These are phyloP conservation scores for Apis laboriosa DNA, from an alignment of 1,140 invertebrate genomes.

Conservation along the genomic window DNA sequence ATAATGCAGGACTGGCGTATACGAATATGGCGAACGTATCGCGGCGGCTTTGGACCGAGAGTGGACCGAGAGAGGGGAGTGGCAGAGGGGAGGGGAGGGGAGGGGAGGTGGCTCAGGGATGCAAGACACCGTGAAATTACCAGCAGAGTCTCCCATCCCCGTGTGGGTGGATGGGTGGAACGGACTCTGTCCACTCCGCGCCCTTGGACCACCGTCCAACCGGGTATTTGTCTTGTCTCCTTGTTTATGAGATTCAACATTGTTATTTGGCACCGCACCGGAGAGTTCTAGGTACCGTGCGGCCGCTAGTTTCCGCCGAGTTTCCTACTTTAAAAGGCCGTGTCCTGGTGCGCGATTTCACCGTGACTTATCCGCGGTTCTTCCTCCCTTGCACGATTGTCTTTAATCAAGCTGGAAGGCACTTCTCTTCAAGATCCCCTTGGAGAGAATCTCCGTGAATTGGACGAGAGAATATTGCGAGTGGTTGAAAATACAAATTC, in stretches of 20 bases:
- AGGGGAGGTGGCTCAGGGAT: conserved; percentile 77
- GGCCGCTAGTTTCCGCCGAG: conserved; percentile 76
- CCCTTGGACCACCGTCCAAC: conserved; percentile 72
- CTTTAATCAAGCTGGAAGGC: conserved; percentile 59
- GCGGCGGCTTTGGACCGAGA: conserved; percentile 39
- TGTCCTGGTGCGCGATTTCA: conserved; percentile 66
- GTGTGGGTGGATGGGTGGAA: conserved; percentile 73
- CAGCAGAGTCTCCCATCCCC: conserved; percentile 80
- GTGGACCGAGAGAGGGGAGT: conserved; percentile 13
- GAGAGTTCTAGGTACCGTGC: conserved; percentile 73
- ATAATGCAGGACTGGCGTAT: conserved; percentile 60
- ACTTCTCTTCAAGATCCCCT: neutral
- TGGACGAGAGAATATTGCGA: neutral
- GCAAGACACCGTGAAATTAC: conserved; percentile 82
- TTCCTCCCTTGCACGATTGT: conserved; percentile 53
- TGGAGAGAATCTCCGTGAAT: too few relatives aligned
- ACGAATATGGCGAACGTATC: conserved; percentile 63
- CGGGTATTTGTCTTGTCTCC: conserved; percentile 82
- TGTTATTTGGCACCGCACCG: conserved; percentile 81
- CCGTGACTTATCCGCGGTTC: conserved; percentile 65
- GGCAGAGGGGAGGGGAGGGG: conserved; percentile 34
- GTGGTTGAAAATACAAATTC: too few relatives aligned
- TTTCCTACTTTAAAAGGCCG: conserved; percentile 80
- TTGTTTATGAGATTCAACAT: conserved; percentile 82
- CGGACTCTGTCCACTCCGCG: conserved; percentile 81